phyloP scores from a whole-genome alignment of 2,888 invertebrate species.

The Caenorhabditis plicata region DNA sequence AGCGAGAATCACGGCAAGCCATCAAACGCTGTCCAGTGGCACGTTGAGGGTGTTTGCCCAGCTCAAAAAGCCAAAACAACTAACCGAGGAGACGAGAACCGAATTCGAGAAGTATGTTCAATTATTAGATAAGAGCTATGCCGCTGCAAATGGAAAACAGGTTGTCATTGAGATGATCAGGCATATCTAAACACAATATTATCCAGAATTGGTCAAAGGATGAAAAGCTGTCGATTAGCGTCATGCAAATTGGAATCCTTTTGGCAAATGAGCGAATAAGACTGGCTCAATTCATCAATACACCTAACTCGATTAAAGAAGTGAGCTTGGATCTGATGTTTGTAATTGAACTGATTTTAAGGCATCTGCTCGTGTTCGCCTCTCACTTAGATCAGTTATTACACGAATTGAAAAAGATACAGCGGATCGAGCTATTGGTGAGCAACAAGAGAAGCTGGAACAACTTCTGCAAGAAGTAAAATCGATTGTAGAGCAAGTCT shows the following conservation, averaged over 20 bases:
- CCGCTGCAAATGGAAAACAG: constrained; percentile 18
- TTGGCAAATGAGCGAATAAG: constrained; percentile 33
- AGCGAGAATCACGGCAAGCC: constrained; percentile 32
- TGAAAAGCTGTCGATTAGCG: constrained; percentile 14
- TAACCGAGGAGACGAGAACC: constrained; percentile 11
- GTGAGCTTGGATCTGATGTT: not conserved
- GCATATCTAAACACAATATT: not conserved
- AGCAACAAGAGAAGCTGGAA: constrained; percentile 4
- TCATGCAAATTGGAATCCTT: constrained; percentile 23
- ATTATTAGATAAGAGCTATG: constrained; percentile 32
- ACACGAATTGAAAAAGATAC: constrained; percentile 20
- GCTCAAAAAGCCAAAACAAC: constrained; percentile 30
- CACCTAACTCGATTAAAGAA: constrained; percentile 27
- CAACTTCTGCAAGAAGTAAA: constrained; percentile 5
- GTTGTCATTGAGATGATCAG: no score
- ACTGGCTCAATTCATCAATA: constrained; percentile 21
- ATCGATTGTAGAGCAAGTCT: constrained; percentile 7
- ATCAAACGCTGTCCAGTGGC: constrained; percentile 34
- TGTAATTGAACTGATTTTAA: constrained; percentile 4
- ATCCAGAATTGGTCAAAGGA: constrained; percentile 38
- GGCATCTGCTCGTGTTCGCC: constrained; percentile 22
- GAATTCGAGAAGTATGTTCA: constrained; percentile 40
- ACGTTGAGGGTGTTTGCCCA: constrained; percentile 23
- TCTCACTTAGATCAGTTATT: constrained; percentile 15
- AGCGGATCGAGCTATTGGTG: constrained; percentile 5